Evolutionary conservation across 2,797 vertebrate species (phyloP), one percentile per base, ranked within the genome.

Genomic region (Chloroceryle inda): DNA sequence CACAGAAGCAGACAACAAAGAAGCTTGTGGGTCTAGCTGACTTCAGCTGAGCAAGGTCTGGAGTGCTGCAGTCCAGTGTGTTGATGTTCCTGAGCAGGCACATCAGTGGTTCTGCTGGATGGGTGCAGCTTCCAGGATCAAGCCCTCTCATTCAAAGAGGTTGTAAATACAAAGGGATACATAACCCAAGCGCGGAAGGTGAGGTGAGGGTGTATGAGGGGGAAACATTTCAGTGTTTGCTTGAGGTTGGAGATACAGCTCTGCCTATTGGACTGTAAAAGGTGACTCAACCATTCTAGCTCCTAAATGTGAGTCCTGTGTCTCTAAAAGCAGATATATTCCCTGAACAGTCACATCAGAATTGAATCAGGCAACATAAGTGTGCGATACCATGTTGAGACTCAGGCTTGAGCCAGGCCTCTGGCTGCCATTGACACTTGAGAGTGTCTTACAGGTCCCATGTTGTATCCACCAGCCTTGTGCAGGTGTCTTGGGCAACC

Each of bases 1-100:
- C 56, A 53, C 18, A 75, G 76, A 67, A 75, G 49, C 13, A 56
- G 13, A 33, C 7, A 49, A 13, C 20, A 63, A 76, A 71, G 52
- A 19, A 87, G 14, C n/a, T 61, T 40, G 23, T 45, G 22, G 62
- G 72, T 61, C 37, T 59, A 16, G 29, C 0, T 42, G 59, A 24
- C 49, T 68, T 74, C 38, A 75, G 47, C 13, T 33, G 37, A 72
- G 20, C 40, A 44, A 91, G 40, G 53, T 45, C 59, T 80, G 29
- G 33, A 77, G 21, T 27, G 23, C 76, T 62, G 72, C 61, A n/a
- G 33, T 53, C 13, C n/a, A 15, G 5, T 0, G 0, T 13, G 11
- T 22, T 23, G 80, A 8, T 37, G 45, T 8, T 72, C 40, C 7
- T 17, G 23, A 77, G 35, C n/a, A 55, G 52, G 42, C 8, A 56